These are phyloP conservation scores for Macropis europaea DNA, from an alignment of 2,888 invertebrate species.

Conservation along the genomic window DNA sequence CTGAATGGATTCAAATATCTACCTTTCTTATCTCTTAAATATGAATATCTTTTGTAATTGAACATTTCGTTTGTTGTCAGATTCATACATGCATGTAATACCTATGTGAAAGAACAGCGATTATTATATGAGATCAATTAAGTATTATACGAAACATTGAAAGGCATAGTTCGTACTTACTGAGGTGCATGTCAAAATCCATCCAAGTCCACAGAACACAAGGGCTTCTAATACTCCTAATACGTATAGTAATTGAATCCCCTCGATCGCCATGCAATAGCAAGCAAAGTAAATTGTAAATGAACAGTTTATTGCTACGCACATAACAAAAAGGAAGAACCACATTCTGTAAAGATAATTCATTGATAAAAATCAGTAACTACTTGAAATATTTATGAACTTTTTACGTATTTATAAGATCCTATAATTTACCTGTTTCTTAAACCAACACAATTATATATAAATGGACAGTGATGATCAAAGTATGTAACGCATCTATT, in stretches of 20 bases:
- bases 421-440: constrained; percentile 84
- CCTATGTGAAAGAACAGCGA: constrained; percentile 81
- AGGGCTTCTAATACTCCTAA: constrained; percentile 90
- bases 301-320: constrained; percentile 92
- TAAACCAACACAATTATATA: constrained; percentile 96
- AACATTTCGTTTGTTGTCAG: constrained; percentile 97
- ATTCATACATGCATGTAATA: constrained; percentile 95
- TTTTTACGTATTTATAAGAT: not conserved
- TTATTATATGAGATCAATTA: not conserved
- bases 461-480: constrained; percentile 97
- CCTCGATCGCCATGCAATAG: constrained; percentile 91
- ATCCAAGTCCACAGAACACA: constrained; percentile 91
- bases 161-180: constrained; percentile 80
- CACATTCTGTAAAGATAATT: constrained; percentile 85
- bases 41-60: constrained; percentile 94
- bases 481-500: constrained; percentile 94
- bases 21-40: constrained; percentile 92
- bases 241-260: constrained; percentile 92
- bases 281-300: constrained; percentile 93
- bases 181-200: constrained; percentile 93
- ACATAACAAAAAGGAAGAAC: constrained; percentile 94
- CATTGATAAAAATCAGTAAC: not conserved
- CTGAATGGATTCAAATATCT: constrained; percentile 95
- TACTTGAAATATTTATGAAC: not conserved
- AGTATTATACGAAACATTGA: not conserved